Evolutionary conservation across 2,888 invertebrate species (phyloP).

Genomic region (Drosophila buzzatii): DNA sequence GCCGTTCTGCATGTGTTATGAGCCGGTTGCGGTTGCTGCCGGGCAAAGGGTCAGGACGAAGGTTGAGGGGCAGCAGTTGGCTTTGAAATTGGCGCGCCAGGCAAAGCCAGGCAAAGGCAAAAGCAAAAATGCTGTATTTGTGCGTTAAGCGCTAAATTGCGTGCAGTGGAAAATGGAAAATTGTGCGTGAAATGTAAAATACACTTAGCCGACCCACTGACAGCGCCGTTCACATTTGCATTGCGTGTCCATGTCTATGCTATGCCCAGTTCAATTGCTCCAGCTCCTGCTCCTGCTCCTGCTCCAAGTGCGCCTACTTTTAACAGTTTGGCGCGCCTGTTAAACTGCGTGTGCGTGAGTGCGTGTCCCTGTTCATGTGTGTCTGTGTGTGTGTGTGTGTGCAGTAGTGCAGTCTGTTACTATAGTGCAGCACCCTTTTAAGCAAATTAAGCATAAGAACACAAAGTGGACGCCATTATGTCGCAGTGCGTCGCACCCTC

Average conservation of each 20-base stretch:
- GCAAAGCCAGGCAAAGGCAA: conserved; percentile 6
- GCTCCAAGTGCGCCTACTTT: conserved; percentile 41
- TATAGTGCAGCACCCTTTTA: conserved; percentile 73
- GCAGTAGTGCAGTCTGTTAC: conserved; percentile 38
- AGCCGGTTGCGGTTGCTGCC: conserved; percentile 31
- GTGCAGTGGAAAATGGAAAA: conserved; percentile 80
- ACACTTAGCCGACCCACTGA: conserved; percentile 43
- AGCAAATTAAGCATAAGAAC: conserved; percentile 83
- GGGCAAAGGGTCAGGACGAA: not conserved
- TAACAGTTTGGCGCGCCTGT: conserved; percentile 54
- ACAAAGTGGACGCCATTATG: conserved; percentile 83
- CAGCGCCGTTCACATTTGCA: conserved; percentile 45
- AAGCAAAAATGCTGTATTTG: conserved; percentile 33
- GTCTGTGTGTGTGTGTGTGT: conserved; percentile 15
- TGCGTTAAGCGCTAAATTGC: conserved; percentile 77
- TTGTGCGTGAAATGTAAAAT: conserved; percentile 83
- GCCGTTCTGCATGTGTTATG: conserved; percentile 74
- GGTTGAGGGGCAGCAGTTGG: not conserved
- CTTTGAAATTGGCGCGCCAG: conserved; percentile 23
- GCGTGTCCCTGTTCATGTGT: not conserved
- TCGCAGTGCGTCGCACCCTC: conserved; percentile 69
- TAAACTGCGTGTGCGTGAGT: conserved; percentile 9
- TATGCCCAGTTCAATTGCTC: conserved; percentile 42
- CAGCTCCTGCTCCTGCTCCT: not conserved
- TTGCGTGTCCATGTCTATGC: conserved; percentile 57